Base-by-base conservation (phyloP, 2,113 vertebrate species). In the Sprattus sprattus region DNA sequence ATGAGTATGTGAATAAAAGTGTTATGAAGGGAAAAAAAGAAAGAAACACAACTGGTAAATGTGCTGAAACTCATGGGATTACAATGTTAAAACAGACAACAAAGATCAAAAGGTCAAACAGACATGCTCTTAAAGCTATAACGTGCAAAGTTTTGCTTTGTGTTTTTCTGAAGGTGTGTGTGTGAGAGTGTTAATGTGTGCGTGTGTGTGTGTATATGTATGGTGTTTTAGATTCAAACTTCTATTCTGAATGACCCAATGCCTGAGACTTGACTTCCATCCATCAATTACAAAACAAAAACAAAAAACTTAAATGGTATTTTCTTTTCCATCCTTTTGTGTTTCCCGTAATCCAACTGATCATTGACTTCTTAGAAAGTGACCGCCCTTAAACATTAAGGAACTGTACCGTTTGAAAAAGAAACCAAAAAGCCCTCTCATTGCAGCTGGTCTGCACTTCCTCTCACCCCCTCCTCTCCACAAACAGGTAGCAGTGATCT, bases 331-430 rank as follows among this genome's bases (percentile, higher is more conserved):
- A 71, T 71, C n/a, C 25, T 71, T 32, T 28, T 32, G 64, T 86
- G 83, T 84, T 1, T 15, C 44, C 86, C 84, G 71, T 45, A 81
- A 81, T 84, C 20, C 86, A 82, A 54, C 81, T 87, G 60, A 95
- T 95, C 94, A 95, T 89, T 93, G 92, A 46, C 86, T 22, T 94
- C 78, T 39, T 90, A 92, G 91, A 94, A 95, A 94, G 92, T 95
- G 95, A 95, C 94, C 95, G 96, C 96, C 95, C 96, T 97, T 97
- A 97, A 97, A 97, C 97, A 97, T 97, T 97, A 97, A 97, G 97
- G 97, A 97, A 96, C 95, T 96, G 95, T 94, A 94, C 95, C 94
- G 92, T 95, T 90, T 91, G 71, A 28, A 50, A 45, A 25, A 45
- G 0, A 39, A 87, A 86, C 60, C 0, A 6, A 82, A 87, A 71